Conservation (phyloP, 2,113 vertebrate species). For the Mus pahari region DNA sequence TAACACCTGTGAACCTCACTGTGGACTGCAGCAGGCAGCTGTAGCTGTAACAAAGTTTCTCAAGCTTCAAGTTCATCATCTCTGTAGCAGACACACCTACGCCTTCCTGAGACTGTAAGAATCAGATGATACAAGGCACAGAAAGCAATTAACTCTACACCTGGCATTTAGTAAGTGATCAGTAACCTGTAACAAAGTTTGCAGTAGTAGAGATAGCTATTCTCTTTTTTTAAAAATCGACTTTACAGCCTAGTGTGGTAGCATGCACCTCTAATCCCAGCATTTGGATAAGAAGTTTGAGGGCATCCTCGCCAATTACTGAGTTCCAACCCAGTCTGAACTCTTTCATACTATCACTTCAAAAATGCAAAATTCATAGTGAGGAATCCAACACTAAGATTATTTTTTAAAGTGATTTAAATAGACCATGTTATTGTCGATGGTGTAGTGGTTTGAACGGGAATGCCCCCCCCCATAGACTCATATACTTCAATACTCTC, state of each 20-base stretch:
- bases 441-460: not conserved
- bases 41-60: not conserved
- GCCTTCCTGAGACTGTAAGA: not conserved
- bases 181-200: not conserved
- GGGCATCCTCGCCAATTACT: not conserved
- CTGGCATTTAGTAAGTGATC: not conserved
- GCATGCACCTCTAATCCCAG: not conserved
- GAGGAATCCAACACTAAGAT: conserved; percentile 42
- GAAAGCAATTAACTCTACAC: not conserved
- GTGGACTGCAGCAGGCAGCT: not conserved
- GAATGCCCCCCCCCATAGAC: not conserved
- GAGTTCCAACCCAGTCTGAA: not conserved
- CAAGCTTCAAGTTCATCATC: not conserved
- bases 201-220: not conserved
- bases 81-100: not conserved
- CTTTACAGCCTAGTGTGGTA: not conserved
- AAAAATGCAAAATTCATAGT: conserved; percentile 50
- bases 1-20: not conserved
- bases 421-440: not conserved
- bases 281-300: not conserved
- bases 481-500: not conserved
- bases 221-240: not conserved
- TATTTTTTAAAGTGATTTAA: conserved; percentile 62
- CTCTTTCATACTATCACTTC: conserved; percentile 19
- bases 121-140: not conserved